phyloP scores from a whole-genome alignment of 1,140 invertebrate genomes.

The Drosophila ohnishii region DNA sequence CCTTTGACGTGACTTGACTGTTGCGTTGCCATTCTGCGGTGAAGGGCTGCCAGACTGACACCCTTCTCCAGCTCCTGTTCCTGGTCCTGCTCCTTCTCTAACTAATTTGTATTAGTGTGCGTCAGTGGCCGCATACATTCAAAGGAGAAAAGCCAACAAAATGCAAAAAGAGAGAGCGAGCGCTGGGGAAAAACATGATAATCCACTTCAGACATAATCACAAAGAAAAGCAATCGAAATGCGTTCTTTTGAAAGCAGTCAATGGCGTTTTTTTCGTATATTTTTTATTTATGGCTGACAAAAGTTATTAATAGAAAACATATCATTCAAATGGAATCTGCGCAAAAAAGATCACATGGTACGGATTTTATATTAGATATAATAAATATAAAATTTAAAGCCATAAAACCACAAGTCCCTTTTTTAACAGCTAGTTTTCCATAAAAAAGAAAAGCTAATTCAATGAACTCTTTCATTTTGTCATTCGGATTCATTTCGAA shows the following conservation, averaged over 20 bases:
- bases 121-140: constrained; percentile 19
- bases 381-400: neutral
- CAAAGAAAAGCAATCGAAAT: constrained; percentile 31
- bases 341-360: neutral
- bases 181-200: constrained; percentile 14
- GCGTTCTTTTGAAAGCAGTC: constrained; percentile 5
- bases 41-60: constrained; percentile 36
- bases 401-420: neutral
- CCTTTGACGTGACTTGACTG: constrained; percentile 70
- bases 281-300: constrained; percentile 4
- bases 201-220: constrained; percentile 49
- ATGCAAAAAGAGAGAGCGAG: constrained; percentile 2
- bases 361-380: neutral
- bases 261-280: neutral
- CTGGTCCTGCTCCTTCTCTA: constrained; percentile 13
- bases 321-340: neutral
- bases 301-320: constrained; percentile 7
- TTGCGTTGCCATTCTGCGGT: constrained; percentile 61
- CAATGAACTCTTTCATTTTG: constrained; percentile 10
- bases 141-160: constrained; percentile 21
- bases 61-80: constrained; percentile 6
- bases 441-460: constrained; percentile 10
- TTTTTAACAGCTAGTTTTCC: neutral
- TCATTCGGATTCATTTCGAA: constrained; percentile 33
- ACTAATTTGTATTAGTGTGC: constrained; percentile 60